Percentiles rank a stretch among this genome's conserved stretches.
phyloP scores from a whole-genome alignment of 2,888 invertebrate species.

The Drosophila prolongata region DNA sequence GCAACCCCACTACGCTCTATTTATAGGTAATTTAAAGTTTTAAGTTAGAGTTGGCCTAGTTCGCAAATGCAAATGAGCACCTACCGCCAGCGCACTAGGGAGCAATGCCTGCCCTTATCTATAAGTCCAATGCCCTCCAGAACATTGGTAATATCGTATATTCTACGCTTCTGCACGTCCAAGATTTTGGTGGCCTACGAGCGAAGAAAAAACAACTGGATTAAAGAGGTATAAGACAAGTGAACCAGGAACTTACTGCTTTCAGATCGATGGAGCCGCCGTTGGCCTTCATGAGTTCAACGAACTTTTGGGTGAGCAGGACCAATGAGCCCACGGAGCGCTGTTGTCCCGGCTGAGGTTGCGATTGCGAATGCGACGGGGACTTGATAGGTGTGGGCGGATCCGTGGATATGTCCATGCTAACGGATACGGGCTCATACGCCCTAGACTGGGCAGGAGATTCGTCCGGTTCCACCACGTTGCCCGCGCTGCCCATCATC shows the following conservation, averaged over 20 bases:
- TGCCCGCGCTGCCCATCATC: conserved; percentile 47
- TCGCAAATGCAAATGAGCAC: conserved; percentile 20
- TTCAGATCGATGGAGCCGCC: conserved; percentile 83
- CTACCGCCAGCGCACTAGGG: conserved; percentile 91
- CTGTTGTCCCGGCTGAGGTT: conserved; percentile 54
- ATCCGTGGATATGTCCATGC: conserved; percentile 53
- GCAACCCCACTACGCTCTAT: background rate
- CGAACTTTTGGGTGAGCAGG: conserved; percentile 83
- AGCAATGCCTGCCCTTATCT: conserved; percentile 91
- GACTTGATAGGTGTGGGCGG: conserved; percentile 39
- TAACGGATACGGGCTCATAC: conserved; percentile 35
- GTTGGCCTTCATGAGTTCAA: conserved; percentile 82
- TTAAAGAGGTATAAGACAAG: background rate
- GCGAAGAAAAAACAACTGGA: background rate
- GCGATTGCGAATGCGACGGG: conserved; percentile 41
- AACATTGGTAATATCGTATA: conserved; percentile 93
- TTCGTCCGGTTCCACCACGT: conserved; percentile 42
- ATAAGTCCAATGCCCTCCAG: conserved; percentile 92
- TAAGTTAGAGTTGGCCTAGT: background rate
- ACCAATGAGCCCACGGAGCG: conserved; percentile 83
- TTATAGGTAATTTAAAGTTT: background rate
- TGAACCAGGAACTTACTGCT: conserved; percentile 64
- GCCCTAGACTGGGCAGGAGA: conserved; percentile 34
- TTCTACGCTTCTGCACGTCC: conserved; percentile 91
- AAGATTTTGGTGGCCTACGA: conserved; percentile 90